phyloP scores from a whole-genome alignment of 1,140 invertebrate genomes.

The Leptonema lineaticorne region DNA sequence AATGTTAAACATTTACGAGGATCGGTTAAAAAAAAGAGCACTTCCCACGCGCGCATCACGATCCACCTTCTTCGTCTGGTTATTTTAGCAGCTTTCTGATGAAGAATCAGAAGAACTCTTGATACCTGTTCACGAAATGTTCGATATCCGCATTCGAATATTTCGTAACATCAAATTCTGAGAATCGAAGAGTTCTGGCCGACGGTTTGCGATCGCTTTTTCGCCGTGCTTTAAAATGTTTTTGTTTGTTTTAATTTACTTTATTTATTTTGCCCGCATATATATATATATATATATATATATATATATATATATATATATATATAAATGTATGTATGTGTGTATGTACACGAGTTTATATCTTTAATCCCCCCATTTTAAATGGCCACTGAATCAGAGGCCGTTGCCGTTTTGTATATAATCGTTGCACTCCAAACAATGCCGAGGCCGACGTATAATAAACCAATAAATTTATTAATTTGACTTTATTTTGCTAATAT shows the following conservation, averaged over 20 bases:
- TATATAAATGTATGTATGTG: no score
- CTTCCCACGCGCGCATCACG: no score
- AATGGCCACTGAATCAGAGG: background rate
- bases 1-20: no score
- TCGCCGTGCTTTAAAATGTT: background rate
- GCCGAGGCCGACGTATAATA: background rate
- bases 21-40: no score
- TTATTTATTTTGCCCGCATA: background rate
- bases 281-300: no score
- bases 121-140: background rate
- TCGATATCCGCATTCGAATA: background rate
- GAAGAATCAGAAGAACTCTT: background rate
- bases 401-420: background rate
- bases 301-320: no score
- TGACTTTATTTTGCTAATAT: no score
- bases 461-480: background rate
- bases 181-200: background rate
- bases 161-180: conserved; percentile 9
- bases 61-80: no score
- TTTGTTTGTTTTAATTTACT: background rate
- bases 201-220: conserved; percentile 8
- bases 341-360: no score
- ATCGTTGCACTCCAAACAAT: background rate
- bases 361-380: no score
- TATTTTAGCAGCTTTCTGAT: no score